These are phyloP conservation scores for Eurystomus glaucurus DNA, from an alignment of 2,797 vertebrate genomes.

Conservation along the genomic window DNA sequence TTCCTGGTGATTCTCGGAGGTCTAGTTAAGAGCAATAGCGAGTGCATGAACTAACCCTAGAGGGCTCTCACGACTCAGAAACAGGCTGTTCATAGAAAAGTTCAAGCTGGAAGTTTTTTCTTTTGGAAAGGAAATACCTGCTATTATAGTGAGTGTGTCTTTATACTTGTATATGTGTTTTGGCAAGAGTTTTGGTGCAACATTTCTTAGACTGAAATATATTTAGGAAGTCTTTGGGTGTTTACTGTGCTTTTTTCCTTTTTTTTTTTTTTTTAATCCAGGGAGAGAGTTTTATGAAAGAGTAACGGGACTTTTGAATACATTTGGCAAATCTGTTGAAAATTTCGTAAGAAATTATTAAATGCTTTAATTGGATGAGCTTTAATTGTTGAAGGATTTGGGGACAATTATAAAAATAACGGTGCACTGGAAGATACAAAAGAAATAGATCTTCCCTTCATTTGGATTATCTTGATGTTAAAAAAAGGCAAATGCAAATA, in stretches of 20 bases:
- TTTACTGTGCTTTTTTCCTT: background rate
- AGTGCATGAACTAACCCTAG: conserved; percentile 41
- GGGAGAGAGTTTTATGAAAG: background rate
- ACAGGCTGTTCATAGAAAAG: background rate
- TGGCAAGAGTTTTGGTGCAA: background rate
- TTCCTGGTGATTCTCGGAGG: background rate
- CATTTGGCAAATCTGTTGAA: background rate
- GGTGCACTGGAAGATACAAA: background rate
- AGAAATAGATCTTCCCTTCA: background rate
- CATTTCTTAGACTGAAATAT: background rate
- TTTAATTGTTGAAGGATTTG: background rate
- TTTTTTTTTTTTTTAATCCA: rapidly evolving
- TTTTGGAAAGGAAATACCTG: background rate
- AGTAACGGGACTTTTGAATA: background rate
- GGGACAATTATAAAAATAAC: background rate
- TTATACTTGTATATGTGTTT: rapidly evolving
- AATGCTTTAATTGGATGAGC: background rate
- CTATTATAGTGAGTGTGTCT: background rate
- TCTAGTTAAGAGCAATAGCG: background rate
- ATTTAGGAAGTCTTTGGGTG: background rate
- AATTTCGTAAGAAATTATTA: background rate
- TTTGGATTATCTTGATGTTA: background rate
- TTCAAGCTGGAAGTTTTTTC: background rate
- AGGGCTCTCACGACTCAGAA: conserved; percentile 35
- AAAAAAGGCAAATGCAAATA: background rate